Conservation (phyloP, 2,888 invertebrate species). For the Limnephilus lunatus region DNA sequence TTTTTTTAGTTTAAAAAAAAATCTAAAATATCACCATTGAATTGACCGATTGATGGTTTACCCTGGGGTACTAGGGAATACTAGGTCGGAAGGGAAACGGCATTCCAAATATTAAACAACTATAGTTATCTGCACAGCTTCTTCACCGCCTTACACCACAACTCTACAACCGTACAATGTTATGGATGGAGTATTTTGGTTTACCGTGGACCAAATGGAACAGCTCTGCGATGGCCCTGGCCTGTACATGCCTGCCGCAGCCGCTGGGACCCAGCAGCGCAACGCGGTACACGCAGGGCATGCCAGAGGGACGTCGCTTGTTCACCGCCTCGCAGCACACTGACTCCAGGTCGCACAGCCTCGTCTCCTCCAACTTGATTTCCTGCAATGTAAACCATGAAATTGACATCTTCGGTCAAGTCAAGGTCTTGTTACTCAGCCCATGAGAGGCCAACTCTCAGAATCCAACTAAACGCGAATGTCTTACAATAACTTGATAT, state of each 20-base stretch:
- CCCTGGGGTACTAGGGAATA: too few relatives aligned
- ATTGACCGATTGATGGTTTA: too few relatives aligned
- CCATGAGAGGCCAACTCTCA: not conserved
- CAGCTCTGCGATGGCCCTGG: conserved; percentile 20
- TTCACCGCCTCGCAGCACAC: not conserved
- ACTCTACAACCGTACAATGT: not conserved
- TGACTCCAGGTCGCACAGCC: not conserved
- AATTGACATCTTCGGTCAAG: not conserved
- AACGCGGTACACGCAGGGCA: conserved; percentile 36
- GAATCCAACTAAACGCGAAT: not conserved
- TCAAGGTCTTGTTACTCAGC: not conserved
- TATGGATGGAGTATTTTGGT: not conserved
- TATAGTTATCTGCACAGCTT: too few relatives aligned
- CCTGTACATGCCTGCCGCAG: conserved; percentile 24
- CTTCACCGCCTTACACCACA: not conserved
- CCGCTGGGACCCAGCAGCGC: conserved; percentile 32
- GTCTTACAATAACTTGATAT: not conserved
- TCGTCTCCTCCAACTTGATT: conserved; percentile 21
- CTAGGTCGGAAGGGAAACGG: too few relatives aligned
- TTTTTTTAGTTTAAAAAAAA: too few relatives aligned
- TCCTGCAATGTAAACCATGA: not conserved
- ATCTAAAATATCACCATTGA: too few relatives aligned
- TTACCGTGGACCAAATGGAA: conserved; percentile 40
- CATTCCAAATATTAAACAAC: too few relatives aligned
- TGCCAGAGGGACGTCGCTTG: conserved; percentile 11